These are phyloP conservation scores for Zalophus californianus DNA, from an alignment of 2,797 vertebrate genomes.

Conservation along the genomic window DNA sequence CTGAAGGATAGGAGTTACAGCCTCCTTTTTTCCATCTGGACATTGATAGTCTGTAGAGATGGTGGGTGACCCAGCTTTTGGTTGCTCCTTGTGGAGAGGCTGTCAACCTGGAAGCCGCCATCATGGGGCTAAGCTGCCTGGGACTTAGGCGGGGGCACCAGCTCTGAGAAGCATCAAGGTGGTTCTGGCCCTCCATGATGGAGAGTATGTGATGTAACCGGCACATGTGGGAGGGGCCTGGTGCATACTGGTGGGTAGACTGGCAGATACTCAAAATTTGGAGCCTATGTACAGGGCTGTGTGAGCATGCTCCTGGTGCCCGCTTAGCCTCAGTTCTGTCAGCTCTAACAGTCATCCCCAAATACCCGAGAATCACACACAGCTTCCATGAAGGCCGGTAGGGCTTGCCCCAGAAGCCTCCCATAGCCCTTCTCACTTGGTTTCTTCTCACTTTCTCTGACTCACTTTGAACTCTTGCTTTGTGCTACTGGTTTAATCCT, in stretches of 20 bases:
- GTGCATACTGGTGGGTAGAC: not conserved
- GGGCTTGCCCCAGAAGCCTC: not conserved
- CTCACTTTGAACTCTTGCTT: not conserved
- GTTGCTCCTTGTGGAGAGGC: not conserved
- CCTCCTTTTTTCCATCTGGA: not conserved
- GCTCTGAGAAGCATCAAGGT: not conserved
- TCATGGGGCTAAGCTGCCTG: not conserved
- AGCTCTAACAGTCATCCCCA: not conserved
- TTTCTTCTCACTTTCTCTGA: not conserved
- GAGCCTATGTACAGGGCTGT: not conserved
- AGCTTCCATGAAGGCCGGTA: not conserved
- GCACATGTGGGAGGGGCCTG: accelerated
- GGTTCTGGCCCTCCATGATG: not conserved
- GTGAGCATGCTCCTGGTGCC: not conserved
- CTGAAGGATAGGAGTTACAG: not conserved
- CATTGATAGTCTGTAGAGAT: not conserved
- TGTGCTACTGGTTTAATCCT: not conserved
- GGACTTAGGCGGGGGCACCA: not conserved
- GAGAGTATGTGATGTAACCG: not conserved
- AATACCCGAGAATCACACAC: not conserved
- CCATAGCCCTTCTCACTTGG: accelerated
- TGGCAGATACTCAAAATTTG: not conserved
- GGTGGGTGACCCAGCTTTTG: not conserved
- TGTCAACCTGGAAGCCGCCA: not conserved
- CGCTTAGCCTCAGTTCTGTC: not conserved